Percentiles rank a stretch among this genome's conserved stretches.
phyloP scores from a whole-genome alignment of 2,888 invertebrate genomes.

The Platycnemis pennipes region DNA sequence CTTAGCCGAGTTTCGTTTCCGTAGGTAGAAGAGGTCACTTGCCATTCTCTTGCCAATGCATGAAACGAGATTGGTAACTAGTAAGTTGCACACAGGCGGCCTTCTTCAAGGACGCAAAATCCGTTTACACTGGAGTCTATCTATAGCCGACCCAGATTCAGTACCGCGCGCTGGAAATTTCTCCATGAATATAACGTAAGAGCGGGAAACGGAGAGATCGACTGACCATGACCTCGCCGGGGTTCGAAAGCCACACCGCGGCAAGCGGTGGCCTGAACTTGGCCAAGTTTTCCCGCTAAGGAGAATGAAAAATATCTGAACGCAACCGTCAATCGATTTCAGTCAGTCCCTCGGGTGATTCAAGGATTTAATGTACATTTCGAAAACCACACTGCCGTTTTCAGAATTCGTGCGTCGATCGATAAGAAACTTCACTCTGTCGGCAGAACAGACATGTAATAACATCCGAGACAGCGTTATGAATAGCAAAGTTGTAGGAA shows the following conservation, averaged over 20 bases:
- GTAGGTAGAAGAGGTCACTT: neutral
- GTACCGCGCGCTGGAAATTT: neutral
- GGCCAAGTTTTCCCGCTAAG: neutral
- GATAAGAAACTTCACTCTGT: too few relatives aligned
- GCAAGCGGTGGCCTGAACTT: neutral
- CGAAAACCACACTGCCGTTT: neutral
- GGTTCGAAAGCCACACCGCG: neutral
- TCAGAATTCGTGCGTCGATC: neutral
- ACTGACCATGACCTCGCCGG: conserved; percentile 46
- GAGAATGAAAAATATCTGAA: neutral
- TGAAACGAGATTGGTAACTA: neutral
- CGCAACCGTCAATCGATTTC: neutral
- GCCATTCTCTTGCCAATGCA: neutral
- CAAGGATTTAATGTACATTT: neutral
- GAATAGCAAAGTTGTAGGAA: too few relatives aligned
- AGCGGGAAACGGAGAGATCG: conserved; percentile 39
- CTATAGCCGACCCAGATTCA: conserved; percentile 28
- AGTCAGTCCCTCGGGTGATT: neutral
- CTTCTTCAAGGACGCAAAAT: conserved; percentile 36
- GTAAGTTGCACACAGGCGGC: neutral
- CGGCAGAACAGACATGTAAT: too few relatives aligned
- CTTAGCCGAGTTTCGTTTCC: neutral
- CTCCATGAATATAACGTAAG: conserved; percentile 22
- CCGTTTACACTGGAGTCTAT: neutral
- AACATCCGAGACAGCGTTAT: too few relatives aligned